Base-by-base conservation (phyloP, 37 sponge, comb jelly and placozoan genomes). In the Crambe crambe region DNA sequence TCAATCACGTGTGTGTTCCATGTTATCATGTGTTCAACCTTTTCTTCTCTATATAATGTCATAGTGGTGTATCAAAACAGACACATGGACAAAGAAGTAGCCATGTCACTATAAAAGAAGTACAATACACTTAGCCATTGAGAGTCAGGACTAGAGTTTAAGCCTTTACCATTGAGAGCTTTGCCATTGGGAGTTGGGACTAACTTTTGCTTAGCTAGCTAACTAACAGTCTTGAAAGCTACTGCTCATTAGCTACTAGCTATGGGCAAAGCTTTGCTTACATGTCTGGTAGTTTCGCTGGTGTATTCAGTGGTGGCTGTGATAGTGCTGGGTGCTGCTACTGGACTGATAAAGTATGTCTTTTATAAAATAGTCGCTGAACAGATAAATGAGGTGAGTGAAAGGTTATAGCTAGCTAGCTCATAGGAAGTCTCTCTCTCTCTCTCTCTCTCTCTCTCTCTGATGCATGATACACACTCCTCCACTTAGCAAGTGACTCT, bases 401-500 rank as follows among this genome's bases (percentile, higher is more conserved):
- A 32, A 6, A 47, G 6, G 12, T 6, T 60, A 60, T 60, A 60
- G 27, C 6, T 6, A 25, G 17, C n/a, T 60, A 60, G 61, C 27
- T 26, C 15, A 60, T 60, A 60, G 61, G 21, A 26, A 21, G 26
- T 15, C 15, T 15, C 9, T 51, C 15, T 51, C 54, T 51, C 15
- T 9, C 54, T 18, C 54, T 51, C 9, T 15, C 54, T 51, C 54
- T 51, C 9, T 18, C 54, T 51, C 54, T 51, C 15, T 9, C 54
- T 51, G 54, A 18, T 51, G 15, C 54, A 51, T 18, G 54, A 51
- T 18, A 51, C 15, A 9, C 54, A 51, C 15, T 9, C 9, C 15
- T 51, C 15, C 54, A 51, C 15, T 18, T 77, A 95, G 95, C 47
- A 63, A 76, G 79, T 76, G 29, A 84, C 89, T 1, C 35, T 95